Percentiles rank a stretch among this genome's conserved stretches.
These are phyloP conservation scores for Erythrolamprus reginae DNA, from an alignment of 2,113 vertebrate genomes.

Conservation along the genomic window DNA sequence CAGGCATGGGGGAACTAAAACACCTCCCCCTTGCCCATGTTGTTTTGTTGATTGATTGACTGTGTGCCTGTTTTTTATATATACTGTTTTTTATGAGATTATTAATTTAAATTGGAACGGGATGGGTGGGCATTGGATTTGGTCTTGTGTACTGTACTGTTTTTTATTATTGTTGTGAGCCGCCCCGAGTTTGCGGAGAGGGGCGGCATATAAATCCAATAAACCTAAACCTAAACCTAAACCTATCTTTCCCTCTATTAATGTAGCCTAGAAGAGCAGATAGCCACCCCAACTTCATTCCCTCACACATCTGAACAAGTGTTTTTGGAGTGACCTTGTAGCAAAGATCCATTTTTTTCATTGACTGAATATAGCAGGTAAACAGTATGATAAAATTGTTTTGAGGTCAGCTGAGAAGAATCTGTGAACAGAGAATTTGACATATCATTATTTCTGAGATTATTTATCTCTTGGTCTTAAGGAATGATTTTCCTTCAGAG, in stretches of 20 bases:
- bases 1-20: no score
- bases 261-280: not conserved
- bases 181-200: no score
- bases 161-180: no score
- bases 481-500: not conserved
- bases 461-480: not conserved
- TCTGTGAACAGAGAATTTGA: not conserved
- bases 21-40: no score
- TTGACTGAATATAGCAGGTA: not conserved
- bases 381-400: not conserved
- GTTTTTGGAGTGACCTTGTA: not conserved
- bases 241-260: not conserved
- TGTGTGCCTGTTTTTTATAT: no score
- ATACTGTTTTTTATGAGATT: no score
- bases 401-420: not conserved
- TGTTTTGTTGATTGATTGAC: no score
- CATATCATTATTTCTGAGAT: not conserved
- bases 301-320: not conserved
- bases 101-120: no score
- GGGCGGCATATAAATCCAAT: no score
- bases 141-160: no score
- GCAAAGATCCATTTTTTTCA: not conserved
- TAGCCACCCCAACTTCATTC: not conserved
- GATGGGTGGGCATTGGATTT: no score
- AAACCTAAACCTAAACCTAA: no score